Evolutionary conservation across 2,888 invertebrate species (phyloP).

Genomic region (Drosophila kokeensis): DNA sequence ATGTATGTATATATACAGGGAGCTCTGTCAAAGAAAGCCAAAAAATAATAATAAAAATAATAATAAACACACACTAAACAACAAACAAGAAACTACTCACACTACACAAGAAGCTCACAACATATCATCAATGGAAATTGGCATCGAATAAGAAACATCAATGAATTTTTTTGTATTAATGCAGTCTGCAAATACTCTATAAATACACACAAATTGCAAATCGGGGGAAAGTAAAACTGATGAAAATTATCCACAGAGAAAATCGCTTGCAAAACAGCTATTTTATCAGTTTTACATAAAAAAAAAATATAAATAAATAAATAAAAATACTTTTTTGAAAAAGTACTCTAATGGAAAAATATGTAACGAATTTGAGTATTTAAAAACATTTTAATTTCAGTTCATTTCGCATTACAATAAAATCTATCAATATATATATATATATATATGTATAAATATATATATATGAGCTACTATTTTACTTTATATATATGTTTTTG

Average conservation of each 20-base stretch:
- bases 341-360: slow-evolving; percentile 23
- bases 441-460: slow-evolving; percentile 15
- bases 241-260: not conserved
- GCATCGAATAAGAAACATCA: slow-evolving; percentile 25
- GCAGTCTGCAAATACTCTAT: slow-evolving; percentile 16
- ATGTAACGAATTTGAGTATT: slow-evolving; percentile 29
- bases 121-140: slow-evolving; percentile 60
- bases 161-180: not conserved
- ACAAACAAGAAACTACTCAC: slow-evolving; percentile 43
- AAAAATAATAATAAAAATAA: slow-evolving; percentile 16
- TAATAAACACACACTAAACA: slow-evolving; percentile 49
- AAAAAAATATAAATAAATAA: slow-evolving; percentile 10
- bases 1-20: slow-evolving; percentile 67
- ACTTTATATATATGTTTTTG: not conserved
- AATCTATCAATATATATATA: not conserved
- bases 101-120: slow-evolving; percentile 51
- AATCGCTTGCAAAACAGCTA: not conserved
- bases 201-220: slow-evolving; percentile 25
- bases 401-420: slow-evolving; percentile 12
- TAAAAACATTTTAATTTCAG: slow-evolving; percentile 3
- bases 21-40: slow-evolving; percentile 76
- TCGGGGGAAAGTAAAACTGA: slow-evolving; percentile 15
- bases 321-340: not conserved
- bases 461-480: slow-evolving; percentile 23
- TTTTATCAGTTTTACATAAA: slow-evolving; percentile 5